Evolutionary conservation across 2,888 invertebrate genomes (phyloP), one percentile per base, ranked within the genome.

Genomic region (Thera obeliscata): DNA sequence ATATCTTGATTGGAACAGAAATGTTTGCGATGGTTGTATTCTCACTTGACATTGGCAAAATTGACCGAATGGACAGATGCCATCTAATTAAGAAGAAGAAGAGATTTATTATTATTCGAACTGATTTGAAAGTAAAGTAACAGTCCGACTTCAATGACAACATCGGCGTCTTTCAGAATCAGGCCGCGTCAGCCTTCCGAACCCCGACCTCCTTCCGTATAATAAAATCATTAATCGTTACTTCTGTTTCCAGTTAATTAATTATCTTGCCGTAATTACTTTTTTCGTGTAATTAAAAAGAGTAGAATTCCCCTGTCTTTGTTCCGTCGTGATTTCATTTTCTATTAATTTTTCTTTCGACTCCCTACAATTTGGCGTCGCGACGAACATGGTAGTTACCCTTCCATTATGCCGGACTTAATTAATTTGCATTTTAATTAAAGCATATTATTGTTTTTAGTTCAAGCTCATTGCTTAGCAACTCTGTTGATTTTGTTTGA

Each of bases 291-390:
- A 93, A 93, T 93, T 93, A 93, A 93, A 84, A 93, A 93, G 92
- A 93, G 92, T 93, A 91, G 91, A 93, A 90, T 90, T 90, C 92
- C 88, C 91, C 90, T 91, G 93, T 92, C 93, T 93, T 93, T 92
- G 91, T 91, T 87, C 89, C 87, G 90, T 88, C 90, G 88, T 92
- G 93, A 93, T 93, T 93, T 92, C 91, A 91, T 92, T 93, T 93
- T 92, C 89, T 90, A 93, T 93, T 93, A 93, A 91, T 93, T 93
- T 93, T 92, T 93, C 92, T 93, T 93, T 92, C 88, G 86, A 85
- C 94, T 94, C 90, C 95, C 95, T 96, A 95, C 96, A 90, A 93
- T 92, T 93, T 90, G 88, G 87, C 87, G 88, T 89, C 88, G 90
- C 88, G 87, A 83, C 83, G 87, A 88, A 90, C 88, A 90, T 88